phyloP scores from a whole-genome alignment of 1,140 invertebrate genomes.

The Atopsyche davidsoni region DNA sequence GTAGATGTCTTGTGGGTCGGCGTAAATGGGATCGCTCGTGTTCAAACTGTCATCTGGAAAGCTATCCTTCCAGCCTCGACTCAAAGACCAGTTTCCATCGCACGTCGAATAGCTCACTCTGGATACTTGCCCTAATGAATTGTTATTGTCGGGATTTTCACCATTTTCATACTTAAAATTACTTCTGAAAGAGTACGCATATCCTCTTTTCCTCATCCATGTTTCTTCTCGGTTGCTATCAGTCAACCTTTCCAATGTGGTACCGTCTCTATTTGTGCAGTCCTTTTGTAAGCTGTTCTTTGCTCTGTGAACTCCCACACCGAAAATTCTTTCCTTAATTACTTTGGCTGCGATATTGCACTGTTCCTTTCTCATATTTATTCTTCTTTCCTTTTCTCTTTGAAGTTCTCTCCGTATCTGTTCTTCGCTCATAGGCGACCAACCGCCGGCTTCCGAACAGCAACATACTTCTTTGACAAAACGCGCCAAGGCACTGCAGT shows the following conservation, averaged over 20 bases:
- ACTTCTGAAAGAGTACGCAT: conserved; percentile 22
- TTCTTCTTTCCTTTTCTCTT: conserved; percentile 13
- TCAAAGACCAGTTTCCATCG: conserved; percentile 27
- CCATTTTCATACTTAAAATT: conserved; percentile 20
- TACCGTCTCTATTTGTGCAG: background rate
- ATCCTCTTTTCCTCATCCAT: conserved; percentile 19
- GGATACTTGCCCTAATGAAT: conserved; percentile 13
- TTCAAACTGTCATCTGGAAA: conserved; percentile 4
- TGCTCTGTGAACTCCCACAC: background rate
- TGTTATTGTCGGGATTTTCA: conserved; percentile 9
- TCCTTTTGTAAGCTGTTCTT: conserved; percentile 4
- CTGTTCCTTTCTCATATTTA: conserved; percentile 8
- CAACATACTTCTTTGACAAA: conserved; percentile 47
- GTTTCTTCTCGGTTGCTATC: conserved; percentile 7
- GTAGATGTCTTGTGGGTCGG: conserved; percentile 11
- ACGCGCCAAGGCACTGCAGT: conserved; percentile 42
- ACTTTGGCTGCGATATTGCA: conserved; percentile 18
- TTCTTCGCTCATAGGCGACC: conserved; percentile 37
- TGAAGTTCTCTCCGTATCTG: conserved; percentile 19
- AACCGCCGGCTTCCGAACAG: conserved; percentile 45
- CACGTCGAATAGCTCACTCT: conserved; percentile 20
- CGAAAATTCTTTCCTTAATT: conserved; percentile 17
- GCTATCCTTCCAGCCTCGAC: conserved; percentile 23
- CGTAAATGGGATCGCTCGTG: conserved; percentile 17
- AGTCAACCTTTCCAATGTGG: background rate